Conservation (phyloP, 2,113 vertebrate genomes). For the Taurulus bubalis region DNA sequence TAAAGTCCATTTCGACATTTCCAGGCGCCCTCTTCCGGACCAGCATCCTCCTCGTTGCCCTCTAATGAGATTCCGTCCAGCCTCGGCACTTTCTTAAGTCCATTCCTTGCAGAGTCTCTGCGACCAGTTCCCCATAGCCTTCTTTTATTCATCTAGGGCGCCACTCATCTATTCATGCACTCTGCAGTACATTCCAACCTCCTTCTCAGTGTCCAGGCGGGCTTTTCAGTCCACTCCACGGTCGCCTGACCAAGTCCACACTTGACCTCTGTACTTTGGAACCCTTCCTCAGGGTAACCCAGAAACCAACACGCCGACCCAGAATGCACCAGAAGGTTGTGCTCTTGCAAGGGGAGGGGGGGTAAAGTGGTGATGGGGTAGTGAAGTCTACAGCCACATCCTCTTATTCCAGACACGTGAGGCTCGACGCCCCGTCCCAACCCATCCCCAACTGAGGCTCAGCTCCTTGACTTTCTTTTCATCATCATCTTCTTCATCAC, state of each 20-base stretch:
- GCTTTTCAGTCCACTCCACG: constrained; percentile 60
- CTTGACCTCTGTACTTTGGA: constrained; percentile 72
- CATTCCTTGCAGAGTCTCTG: constrained; percentile 56
- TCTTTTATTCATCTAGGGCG: not conserved
- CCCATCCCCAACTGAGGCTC: constrained; percentile 69
- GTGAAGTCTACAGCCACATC: constrained; percentile 66
- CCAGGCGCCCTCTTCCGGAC: constrained; percentile 44
- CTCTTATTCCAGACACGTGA: constrained; percentile 80
- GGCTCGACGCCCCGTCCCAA: constrained; percentile 81
- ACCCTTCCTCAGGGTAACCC: constrained; percentile 86
- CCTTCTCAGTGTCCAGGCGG: constrained; percentile 73
- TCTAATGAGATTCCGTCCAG: constrained; percentile 50
- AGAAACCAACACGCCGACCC: constrained; percentile 72
- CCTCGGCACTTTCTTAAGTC: constrained; percentile 56
- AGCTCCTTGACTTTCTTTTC: constrained; percentile 77
- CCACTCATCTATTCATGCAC: constrained; percentile 47
- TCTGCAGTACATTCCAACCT: constrained; percentile 48
- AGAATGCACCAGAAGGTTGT: constrained; percentile 63
- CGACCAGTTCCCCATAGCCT: constrained; percentile 22
- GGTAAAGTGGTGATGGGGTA: not conserved
- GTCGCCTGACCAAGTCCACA: constrained; percentile 82
- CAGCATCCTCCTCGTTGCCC: constrained; percentile 36
- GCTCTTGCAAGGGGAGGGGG: constrained; percentile 21
- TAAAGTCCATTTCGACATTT: constrained; percentile 59
- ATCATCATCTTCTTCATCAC: constrained; percentile 62